These are phyloP conservation scores for Crematogaster levior DNA, from an alignment of 2,888 invertebrate genomes.

Conservation along the genomic window DNA sequence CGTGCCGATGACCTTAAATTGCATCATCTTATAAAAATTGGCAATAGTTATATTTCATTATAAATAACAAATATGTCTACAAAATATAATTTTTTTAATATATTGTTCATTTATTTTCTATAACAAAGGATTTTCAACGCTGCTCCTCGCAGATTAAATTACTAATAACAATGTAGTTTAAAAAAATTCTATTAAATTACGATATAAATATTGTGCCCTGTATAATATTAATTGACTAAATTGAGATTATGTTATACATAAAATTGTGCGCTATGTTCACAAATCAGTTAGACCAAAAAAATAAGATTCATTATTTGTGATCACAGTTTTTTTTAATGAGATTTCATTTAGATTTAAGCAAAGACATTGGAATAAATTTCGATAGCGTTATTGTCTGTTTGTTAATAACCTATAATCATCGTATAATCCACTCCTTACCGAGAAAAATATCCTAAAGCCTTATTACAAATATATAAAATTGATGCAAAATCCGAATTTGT, in stretches of 20 bases:
- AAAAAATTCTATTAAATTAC: constrained; percentile 55
- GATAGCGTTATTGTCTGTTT: constrained; percentile 69
- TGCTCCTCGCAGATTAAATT: constrained; percentile 24
- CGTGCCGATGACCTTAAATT: neutral
- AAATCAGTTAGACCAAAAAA: neutral
- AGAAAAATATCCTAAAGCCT: constrained; percentile 37
- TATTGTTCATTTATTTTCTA: no score
- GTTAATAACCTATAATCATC: constrained; percentile 37
- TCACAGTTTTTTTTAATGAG: constrained; percentile 15
- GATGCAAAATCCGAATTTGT: constrained; percentile 47
- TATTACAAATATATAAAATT: constrained; percentile 53
- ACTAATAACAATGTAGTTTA: constrained; percentile 38
- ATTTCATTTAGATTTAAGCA: constrained; percentile 32
- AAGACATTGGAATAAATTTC: constrained; percentile 47
- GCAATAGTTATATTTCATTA: constrained; percentile 15
- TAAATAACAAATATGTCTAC: neutral
- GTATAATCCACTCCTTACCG: neutral
- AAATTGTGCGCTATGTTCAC: neutral
- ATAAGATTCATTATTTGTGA: neutral
- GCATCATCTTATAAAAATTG: neutral
- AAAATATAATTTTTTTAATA: neutral
- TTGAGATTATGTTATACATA: constrained; percentile 42
- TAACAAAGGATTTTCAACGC: neutral
- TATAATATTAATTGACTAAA: constrained; percentile 68
- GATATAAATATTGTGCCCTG: constrained; percentile 71